A percentile compares a stretch with the other conserved stretches of the same genome.
Conservation (phyloP, 2,797 vertebrate genomes). For the Sebastes cheni region DNA sequence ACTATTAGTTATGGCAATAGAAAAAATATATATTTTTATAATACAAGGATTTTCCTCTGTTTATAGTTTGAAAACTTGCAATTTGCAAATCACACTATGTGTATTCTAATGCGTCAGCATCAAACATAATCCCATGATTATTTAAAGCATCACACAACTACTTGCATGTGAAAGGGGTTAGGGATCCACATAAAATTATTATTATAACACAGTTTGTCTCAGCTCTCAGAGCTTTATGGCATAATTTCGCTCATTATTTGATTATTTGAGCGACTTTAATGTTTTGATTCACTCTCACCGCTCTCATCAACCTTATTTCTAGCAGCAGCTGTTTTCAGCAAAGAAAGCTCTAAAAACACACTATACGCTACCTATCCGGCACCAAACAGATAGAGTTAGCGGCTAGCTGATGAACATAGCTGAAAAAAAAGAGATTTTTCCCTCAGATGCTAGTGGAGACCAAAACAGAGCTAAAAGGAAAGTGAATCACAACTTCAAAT, state of each 20-base stretch:
- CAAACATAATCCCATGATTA: background rate
- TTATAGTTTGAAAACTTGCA: background rate
- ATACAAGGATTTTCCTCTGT: background rate
- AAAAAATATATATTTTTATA: background rate
- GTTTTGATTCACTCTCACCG: background rate
- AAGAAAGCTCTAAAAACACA: background rate
- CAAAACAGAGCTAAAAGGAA: background rate
- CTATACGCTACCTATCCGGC: background rate
- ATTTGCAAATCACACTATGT: background rate
- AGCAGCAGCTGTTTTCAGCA: background rate
- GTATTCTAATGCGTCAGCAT: background rate
- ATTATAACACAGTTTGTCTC: background rate
- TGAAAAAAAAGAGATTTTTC: fast-evolving
- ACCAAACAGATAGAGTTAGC: background rate
- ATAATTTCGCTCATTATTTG: background rate
- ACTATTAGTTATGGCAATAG: background rate
- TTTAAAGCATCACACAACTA: background rate
- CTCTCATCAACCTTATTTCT: background rate
- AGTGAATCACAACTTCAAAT: background rate
- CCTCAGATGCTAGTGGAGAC: background rate
- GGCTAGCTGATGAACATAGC: background rate
- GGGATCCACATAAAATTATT: background rate
- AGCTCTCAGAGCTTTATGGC: background rate
- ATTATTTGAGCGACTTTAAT: fast-evolving
- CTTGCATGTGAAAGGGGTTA: background rate